Evolutionary conservation across 1,140 invertebrate genomes (phyloP).

Genomic region (Brachionus sp.): DNA sequence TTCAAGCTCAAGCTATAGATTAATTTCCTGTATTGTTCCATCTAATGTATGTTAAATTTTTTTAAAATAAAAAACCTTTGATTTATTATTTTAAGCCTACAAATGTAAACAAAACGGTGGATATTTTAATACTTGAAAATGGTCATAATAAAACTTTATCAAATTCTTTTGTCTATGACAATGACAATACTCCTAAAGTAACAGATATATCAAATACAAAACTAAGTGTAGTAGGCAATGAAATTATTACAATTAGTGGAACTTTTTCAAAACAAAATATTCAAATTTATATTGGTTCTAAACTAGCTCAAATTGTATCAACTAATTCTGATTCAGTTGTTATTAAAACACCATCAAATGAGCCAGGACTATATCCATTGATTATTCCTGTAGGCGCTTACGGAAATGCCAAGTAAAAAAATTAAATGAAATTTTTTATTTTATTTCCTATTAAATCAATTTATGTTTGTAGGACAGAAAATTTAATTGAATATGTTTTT

Average conservation of each 20-base stretch:
- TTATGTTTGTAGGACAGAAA: background rate
- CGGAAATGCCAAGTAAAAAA: slow-evolving; percentile 25
- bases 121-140: slow-evolving; percentile 45
- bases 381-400: background rate
- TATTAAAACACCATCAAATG: slow-evolving; percentile 47
- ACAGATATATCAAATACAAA: background rate
- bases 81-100: slow-evolving; percentile 44
- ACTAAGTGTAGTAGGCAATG: slow-evolving; percentile 48
- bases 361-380: slow-evolving; percentile 47
- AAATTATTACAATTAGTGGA: slow-evolving; percentile 48
- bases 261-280: slow-evolving; percentile 47
- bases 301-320: slow-evolving; percentile 28
- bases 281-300: slow-evolving; percentile 47
- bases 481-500: slow-evolving; percentile 44
- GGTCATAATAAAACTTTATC: slow-evolving; percentile 35
- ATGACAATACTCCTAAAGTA: slow-evolving; percentile 18
- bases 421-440: background rate
- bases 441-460: background rate
- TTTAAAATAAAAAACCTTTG: background rate
- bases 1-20: slow-evolving; percentile 26
- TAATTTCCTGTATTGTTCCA: slow-evolving; percentile 49
- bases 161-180: slow-evolving; percentile 46
- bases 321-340: slow-evolving; percentile 46
- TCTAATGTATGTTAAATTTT: background rate
- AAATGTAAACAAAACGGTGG: background rate